Percentiles rank a stretch among this genome's conserved stretches.
These are phyloP conservation scores for Crotalus helleri DNA, from an alignment of 2,113 vertebrate species.

Conservation along the genomic window DNA sequence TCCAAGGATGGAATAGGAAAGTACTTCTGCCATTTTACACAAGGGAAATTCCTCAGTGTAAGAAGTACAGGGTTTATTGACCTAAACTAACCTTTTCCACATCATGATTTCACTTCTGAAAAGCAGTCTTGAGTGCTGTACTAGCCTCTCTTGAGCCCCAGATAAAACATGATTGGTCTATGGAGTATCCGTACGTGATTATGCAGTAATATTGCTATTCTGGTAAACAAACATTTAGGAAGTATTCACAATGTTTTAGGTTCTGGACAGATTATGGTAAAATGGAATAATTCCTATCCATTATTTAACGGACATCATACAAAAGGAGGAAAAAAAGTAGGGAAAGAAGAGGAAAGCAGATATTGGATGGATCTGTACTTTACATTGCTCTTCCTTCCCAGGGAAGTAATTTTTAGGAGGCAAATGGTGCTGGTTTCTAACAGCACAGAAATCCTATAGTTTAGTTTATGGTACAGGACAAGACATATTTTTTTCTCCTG, in stretches of 20 bases:
- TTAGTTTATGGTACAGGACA: neutral
- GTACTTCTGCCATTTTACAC: constrained; percentile 7
- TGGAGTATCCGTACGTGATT: neutral
- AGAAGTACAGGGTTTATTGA: neutral
- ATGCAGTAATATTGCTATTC: neutral
- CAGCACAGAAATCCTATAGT: neutral
- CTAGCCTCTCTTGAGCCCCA: neutral
- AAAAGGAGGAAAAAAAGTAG: neutral
- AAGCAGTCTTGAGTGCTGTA: neutral
- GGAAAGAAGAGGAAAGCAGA: neutral
- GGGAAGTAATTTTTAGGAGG: neutral
- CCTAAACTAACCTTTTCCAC: neutral
- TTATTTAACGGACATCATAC: neutral
- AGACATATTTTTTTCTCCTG: neutral
- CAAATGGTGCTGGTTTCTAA: neutral
- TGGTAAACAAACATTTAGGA: neutral
- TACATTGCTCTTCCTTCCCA: neutral
- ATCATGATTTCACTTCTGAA: neutral
- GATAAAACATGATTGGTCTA: neutral
- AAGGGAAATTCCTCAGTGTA: neutral
- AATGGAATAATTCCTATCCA: neutral
- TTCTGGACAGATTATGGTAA: neutral
- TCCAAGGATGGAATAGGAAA: constrained; percentile 20
- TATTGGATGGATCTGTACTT: neutral
- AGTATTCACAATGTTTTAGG: neutral